Evolutionary conservation across 2,888 invertebrate genomes (phyloP), one percentile per base, ranked within the genome.

Genomic region (Neoitamus cyanurus): DNA sequence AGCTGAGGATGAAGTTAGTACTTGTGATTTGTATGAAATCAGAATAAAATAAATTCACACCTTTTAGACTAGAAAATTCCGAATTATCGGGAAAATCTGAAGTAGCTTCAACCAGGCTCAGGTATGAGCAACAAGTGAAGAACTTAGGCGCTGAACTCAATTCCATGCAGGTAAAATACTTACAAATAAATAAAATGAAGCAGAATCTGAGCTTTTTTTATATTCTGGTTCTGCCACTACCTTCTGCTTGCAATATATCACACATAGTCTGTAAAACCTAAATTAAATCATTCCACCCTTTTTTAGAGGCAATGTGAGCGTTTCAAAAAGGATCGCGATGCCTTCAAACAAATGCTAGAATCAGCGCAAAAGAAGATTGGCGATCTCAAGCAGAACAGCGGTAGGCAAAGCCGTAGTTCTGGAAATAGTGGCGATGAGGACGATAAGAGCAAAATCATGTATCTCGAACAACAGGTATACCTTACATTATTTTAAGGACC

Each of bases 301-400:
- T 34, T 87, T 48, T 73, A 91, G 90, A 89, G 91, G 3, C 91
- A 92, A 89, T 91, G 91, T 85, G 92, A 91, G 86, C 93, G 96
- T 88, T 97, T 97, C 89, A 96, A 96, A 89, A 93, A 97, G 85
- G 98, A 98, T 91, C 93, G 97, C 83, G 97, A 98, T 89, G 95
- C 96, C 82, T 97, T 96, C 89, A 96, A 96, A 87, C 97, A 97
- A 89, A 96, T 98, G 95, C 90, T 97, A 58, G 97, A 97, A 89
- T 95, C 95, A 11, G 96, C 97, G 0, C 97, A 97, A 89, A 96
- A 96, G 90, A 95, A 95, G 46, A 95, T 97, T 88, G 93, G 94
- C 0, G 96, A 97, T 87, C 92, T 96, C 28, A 96, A 96, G 90
- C 90, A 90, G 6, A 91, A 89, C 82, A 92, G 92, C 25, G 93